Conservation (phyloP, 1,140 invertebrate genomes). For the Telenomus remus region DNA sequence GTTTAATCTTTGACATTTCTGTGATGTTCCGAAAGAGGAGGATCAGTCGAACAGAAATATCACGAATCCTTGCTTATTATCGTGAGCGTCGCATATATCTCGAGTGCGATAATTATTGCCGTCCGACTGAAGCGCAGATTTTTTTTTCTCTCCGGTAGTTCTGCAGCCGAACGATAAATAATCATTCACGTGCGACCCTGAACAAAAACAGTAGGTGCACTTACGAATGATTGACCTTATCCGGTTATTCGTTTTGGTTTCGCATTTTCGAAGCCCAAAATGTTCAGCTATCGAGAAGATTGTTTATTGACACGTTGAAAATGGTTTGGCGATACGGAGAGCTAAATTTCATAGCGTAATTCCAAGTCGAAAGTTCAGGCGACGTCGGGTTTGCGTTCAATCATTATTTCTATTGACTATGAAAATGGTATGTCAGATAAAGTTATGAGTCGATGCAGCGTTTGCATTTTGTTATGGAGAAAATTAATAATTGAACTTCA, state of each 20-base stretch:
- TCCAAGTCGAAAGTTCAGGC: no score
- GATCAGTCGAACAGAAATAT: slow-evolving; percentile 17
- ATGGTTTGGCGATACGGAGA: no score
- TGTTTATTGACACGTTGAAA: not conserved
- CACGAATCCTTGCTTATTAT: slow-evolving; percentile 23
- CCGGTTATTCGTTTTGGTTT: slow-evolving; percentile 28
- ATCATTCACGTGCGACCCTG: slow-evolving; percentile 46
- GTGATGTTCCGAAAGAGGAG: not conserved
- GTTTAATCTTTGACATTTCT: slow-evolving; percentile 28
- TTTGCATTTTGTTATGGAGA: not conserved
- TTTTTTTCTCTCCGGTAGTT: slow-evolving; percentile 8
- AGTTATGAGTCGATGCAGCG: not conserved
- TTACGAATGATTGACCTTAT: slow-evolving; percentile 48
- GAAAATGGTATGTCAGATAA: not conserved
- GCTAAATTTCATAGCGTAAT: no score
- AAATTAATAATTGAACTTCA: slow-evolving; percentile 37
- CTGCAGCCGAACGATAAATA: slow-evolving; percentile 9
- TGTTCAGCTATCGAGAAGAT: not conserved
- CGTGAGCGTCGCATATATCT: slow-evolving; percentile 1
- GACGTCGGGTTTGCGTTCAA: not conserved
- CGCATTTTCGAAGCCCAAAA: slow-evolving; percentile 1
- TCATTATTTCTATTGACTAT: not conserved
- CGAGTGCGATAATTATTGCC: slow-evolving; percentile 41
- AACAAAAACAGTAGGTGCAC: slow-evolving; percentile 49
- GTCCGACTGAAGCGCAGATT: slow-evolving; percentile 8